Evolutionary conservation across 2,888 invertebrate genomes (phyloP).

Genomic region (Cataglyphis albicans): DNA sequence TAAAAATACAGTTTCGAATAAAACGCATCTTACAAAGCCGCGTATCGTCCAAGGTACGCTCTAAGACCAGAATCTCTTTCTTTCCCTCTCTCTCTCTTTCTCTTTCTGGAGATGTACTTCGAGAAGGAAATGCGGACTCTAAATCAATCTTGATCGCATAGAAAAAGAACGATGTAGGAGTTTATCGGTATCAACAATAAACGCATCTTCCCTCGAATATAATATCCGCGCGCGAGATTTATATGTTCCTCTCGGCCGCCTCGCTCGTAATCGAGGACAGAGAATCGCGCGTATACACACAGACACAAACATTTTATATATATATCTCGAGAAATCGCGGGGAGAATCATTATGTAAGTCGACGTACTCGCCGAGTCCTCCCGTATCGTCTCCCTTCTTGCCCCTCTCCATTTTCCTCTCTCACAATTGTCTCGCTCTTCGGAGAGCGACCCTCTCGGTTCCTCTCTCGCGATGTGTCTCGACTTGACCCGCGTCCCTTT

Average conservation of each 20-base stretch:
- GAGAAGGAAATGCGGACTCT: conserved; percentile 20
- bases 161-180: conserved; percentile 48
- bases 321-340: conserved; percentile 50
- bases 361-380: conserved; percentile 56
- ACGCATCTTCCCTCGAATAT: conserved; percentile 50
- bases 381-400: conserved; percentile 32
- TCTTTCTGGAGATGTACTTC: not conserved
- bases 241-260: conserved; percentile 48
- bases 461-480: conserved; percentile 17
- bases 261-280: conserved; percentile 66
- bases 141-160: conserved; percentile 41
- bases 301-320: not conserved
- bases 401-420: conserved; percentile 52
- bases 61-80: not conserved
- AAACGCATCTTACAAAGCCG: conserved; percentile 26
- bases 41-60: conserved; percentile 13
- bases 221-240: conserved; percentile 58
- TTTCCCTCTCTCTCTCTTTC: too few species aligned
- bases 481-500: conserved; percentile 35
- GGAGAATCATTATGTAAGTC: conserved; percentile 72
- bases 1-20: conserved; percentile 36
- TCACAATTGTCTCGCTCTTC: conserved; percentile 48
- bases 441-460: conserved; percentile 33
- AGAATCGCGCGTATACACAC: conserved; percentile 27
- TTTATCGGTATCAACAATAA: conserved; percentile 57